Evolutionary conservation across 2,888 invertebrate species (phyloP).

Genomic region (Coelinius sp.): DNA sequence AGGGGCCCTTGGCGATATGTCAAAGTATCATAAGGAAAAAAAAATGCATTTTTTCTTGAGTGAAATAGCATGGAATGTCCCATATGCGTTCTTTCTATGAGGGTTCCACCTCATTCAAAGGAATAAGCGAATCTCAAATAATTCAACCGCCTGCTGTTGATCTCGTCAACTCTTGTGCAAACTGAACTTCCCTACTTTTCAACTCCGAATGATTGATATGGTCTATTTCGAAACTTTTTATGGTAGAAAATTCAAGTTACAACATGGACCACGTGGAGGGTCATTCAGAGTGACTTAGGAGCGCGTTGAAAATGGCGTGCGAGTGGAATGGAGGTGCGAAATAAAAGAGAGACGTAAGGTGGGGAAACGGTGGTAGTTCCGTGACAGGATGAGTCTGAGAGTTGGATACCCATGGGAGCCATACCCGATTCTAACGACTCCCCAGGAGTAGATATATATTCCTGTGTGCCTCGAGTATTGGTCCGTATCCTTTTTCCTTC

Average conservation of each 20-base stretch:
- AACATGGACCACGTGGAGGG: not conserved
- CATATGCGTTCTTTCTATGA: too few species aligned
- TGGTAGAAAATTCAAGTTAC: not conserved
- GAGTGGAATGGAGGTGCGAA: constrained; percentile 20
- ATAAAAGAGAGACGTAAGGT: constrained; percentile 20
- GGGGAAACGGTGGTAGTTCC: constrained; percentile 55
- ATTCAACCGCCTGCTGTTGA: too few species aligned
- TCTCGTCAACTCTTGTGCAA: too few species aligned
- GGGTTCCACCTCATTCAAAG: too few species aligned
- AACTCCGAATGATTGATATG: not conserved
- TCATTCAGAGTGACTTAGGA: constrained; percentile 5
- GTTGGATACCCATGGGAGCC: constrained; percentile 64
- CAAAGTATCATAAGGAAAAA: too few species aligned
- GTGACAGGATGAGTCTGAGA: constrained; percentile 65
- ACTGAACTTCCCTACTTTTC: not conserved
- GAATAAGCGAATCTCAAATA: too few species aligned
- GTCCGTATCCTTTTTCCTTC: constrained; percentile 34
- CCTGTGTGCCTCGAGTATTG: constrained; percentile 39
- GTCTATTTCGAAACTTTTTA: constrained; percentile 3
- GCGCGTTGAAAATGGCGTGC: constrained; percentile 15
- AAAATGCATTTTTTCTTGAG: too few species aligned
- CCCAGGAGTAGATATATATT: constrained; percentile 62
- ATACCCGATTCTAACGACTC: constrained; percentile 61
- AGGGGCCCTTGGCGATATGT: too few species aligned
- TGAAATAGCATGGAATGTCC: too few species aligned